Base-by-base conservation (phyloP, 2,888 invertebrate species). In the Coenonympha arcania region DNA sequence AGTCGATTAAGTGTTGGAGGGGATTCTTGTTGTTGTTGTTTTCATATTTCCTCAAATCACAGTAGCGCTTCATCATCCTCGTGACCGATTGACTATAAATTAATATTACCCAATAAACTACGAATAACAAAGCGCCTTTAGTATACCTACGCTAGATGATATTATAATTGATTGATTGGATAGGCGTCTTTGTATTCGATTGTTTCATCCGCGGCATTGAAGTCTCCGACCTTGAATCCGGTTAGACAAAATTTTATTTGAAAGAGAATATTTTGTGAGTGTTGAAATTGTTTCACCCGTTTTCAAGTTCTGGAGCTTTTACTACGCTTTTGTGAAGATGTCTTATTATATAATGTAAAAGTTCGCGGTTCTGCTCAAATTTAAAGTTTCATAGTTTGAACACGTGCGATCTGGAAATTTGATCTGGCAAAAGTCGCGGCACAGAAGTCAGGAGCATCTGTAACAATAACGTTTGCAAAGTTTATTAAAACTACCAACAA, bases 381-480 rank as follows among this genome's bases (percentile, higher is more conserved):
- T 41, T 41, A 41, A 41, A 41, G 18, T 28, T 41, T 39, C 24
- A 39, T 30, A 41, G 40, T 28, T 18, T 28, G 18, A 26, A 41
- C 18, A 18, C n/a, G 11, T 18, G 41, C 16, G 18, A 28, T 41
- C 41, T 28, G 18, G 28, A 41, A 39, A 28, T 28, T 41, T 41
- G 36, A 36, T 31, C 31, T 15, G 13, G 31, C 31, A 15, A 13
- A 31, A 13, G 9, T 16, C 9, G 4, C 16, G 9, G 39, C 39
- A n/a, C n/a, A 15, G 24, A 15, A 39, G 39, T 39, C 39, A 15
- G 22, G 24, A 24, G 22, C 39, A 24, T 39, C 22, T 39, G 24
- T 39, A 39, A 39, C 39, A 39, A 39, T 39, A 24, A 39, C 39
- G 22, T 8, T 41, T 30, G 11, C 18, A 11, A 41, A 41, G 15